Conservation (phyloP, 2,113 vertebrate genomes). For the Heteronetta atricapilla region DNA sequence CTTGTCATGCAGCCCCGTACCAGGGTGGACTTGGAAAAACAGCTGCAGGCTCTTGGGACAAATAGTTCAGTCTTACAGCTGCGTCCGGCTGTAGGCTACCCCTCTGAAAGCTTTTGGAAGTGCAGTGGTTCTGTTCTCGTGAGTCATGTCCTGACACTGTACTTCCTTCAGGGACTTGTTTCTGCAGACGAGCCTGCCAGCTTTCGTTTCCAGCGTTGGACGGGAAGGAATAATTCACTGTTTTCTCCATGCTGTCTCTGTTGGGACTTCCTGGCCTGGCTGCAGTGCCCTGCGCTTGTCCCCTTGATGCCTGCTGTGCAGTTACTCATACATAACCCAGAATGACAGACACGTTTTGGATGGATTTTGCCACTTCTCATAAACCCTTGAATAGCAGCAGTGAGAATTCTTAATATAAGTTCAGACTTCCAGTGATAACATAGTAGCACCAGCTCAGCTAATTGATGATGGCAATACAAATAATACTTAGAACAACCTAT, state of each 20-base stretch:
- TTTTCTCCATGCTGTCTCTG: neutral
- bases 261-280: neutral
- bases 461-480: neutral
- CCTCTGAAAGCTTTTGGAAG: neutral
- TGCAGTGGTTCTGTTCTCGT: neutral
- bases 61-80: neutral
- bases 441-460: neutral
- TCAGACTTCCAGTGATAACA: neutral
- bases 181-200: neutral
- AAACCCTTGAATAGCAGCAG: neutral
- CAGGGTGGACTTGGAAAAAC: neutral
- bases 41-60: neutral
- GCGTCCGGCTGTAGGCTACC: neutral
- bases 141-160: neutral
- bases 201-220: neutral
- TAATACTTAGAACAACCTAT: fast-evolving
- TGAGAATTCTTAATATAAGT: neutral
- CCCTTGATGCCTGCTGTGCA: neutral
- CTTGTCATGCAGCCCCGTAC: neutral
- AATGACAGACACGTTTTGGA: neutral
- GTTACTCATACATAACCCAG: neutral
- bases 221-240: neutral
- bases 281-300: neutral
- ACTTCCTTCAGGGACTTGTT: neutral
- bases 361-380: neutral